These are phyloP conservation scores for Laothoe populi DNA, from an alignment of 2,888 invertebrate genomes.

Conservation along the genomic window DNA sequence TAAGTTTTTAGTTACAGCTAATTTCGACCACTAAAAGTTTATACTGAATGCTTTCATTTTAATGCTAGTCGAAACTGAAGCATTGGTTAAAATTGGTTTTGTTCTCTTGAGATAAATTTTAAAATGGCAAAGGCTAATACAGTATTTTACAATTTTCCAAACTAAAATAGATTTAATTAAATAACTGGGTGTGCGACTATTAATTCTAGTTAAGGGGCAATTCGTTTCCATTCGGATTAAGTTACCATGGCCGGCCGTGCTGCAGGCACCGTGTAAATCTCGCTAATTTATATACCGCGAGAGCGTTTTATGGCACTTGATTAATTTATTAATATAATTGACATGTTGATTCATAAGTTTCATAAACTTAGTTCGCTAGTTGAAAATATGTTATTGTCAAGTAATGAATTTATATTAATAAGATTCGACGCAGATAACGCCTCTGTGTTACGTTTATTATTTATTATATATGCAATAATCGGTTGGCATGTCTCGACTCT, in stretches of 20 bases:
- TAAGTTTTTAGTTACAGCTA: too few relatives aligned
- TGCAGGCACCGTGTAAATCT: constrained; percentile 15
- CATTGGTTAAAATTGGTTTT: too few relatives aligned
- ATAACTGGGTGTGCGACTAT: constrained; percentile 10
- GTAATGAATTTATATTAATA: constrained; percentile 1
- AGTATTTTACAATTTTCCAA: background rate
- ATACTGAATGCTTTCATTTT: too few relatives aligned
- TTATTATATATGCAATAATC: background rate
- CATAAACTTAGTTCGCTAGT: constrained; percentile 1
- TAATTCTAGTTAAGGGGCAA: constrained; percentile 25
- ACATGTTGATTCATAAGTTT: constrained; percentile 22
- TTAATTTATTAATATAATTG: constrained; percentile 22
- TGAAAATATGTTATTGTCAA: constrained; percentile 13
- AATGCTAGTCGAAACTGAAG: too few relatives aligned
- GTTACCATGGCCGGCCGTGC: constrained; percentile 10
- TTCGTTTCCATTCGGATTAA: constrained; percentile 20
- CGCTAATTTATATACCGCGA: constrained; percentile 20
- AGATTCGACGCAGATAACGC: background rate
- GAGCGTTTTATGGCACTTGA: constrained; percentile 19
- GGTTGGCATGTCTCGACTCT: too few relatives aligned
- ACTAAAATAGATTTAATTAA: constrained; percentile 10
- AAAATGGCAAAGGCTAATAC: too few relatives aligned
- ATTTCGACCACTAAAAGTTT: too few relatives aligned
- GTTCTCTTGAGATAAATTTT: too few relatives aligned
- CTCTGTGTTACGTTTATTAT: background rate